Evolutionary conservation across 2,888 invertebrate species (phyloP).

Genomic region (Buathra laborator): DNA sequence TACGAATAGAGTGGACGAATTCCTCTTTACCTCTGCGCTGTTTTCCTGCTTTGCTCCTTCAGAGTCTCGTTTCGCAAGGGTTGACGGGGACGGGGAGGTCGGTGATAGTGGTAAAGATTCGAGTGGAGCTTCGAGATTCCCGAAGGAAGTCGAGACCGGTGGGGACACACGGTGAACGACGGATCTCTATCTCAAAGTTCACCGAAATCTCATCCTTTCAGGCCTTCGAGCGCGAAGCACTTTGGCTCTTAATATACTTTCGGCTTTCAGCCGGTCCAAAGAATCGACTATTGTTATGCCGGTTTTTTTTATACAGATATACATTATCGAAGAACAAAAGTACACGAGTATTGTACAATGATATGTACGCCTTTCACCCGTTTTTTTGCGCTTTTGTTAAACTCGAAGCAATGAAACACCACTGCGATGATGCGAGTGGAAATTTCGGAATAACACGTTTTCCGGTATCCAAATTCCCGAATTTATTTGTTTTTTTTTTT

Average conservation of each 20-base stretch:
- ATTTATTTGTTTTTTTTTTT: no score
- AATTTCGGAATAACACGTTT: no score
- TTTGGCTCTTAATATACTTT: conserved; percentile 17
- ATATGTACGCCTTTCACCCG: neutral
- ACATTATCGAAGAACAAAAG: neutral
- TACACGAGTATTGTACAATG: neutral
- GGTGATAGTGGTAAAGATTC: neutral
- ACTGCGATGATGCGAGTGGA: no score
- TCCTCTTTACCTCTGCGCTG: conserved; percentile 1
- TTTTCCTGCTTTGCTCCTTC: neutral
- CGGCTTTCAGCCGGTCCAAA: conserved; percentile 4
- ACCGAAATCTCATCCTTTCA: conserved; percentile 74
- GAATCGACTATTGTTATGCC: neutral
- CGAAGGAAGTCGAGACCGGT: conserved; percentile 11
- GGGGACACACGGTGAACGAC: conserved; percentile 16
- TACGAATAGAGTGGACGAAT: conserved; percentile 9
- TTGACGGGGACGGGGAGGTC: neutral
- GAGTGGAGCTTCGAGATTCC: conserved; percentile 21
- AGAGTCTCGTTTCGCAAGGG: conserved; percentile 2
- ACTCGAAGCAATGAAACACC: no score
- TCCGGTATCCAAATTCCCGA: no score
- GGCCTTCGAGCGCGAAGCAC: conserved; percentile 60
- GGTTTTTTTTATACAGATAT: neutral
- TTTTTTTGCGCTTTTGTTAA: no score
- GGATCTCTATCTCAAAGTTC: conserved; percentile 69